Conservation (phyloP, 2,113 vertebrate species). For the Psittacula cyanocephala region DNA sequence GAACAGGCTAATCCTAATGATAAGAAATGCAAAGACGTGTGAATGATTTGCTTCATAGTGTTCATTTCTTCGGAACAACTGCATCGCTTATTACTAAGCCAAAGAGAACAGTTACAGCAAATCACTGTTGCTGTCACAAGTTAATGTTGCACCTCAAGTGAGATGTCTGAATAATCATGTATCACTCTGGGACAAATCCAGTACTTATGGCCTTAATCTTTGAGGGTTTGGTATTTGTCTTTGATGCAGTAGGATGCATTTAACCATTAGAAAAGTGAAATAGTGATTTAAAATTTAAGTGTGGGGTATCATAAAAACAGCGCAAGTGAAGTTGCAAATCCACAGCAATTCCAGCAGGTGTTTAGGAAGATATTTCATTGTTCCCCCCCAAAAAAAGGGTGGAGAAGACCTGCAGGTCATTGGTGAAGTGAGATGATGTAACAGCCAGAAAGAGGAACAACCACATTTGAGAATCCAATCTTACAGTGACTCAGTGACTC, state of each 20-base stretch:
- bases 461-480: background rate
- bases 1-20: conserved; percentile 56
- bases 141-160: conserved; percentile 35
- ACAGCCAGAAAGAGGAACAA: background rate
- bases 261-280: background rate
- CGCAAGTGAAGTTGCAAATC: background rate
- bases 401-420: background rate
- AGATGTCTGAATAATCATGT: conserved; percentile 43
- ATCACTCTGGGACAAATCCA: background rate
- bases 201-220: background rate
- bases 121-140: conserved; percentile 45
- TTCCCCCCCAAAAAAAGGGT: background rate
- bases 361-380: background rate
- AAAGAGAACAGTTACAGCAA: conserved; percentile 37
- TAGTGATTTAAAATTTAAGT: background rate
- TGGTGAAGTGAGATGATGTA: background rate
- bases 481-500: background rate
- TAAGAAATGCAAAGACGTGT: conserved; percentile 50
- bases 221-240: background rate
- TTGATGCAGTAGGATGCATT: background rate
- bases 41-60: conserved; percentile 41
- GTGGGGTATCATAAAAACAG: background rate
- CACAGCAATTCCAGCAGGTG: background rate
- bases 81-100: background rate
- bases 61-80: conserved; percentile 26